phyloP scores from a whole-genome alignment of 2,113 vertebrate genomes.

The Opisthocomus hoazin region DNA sequence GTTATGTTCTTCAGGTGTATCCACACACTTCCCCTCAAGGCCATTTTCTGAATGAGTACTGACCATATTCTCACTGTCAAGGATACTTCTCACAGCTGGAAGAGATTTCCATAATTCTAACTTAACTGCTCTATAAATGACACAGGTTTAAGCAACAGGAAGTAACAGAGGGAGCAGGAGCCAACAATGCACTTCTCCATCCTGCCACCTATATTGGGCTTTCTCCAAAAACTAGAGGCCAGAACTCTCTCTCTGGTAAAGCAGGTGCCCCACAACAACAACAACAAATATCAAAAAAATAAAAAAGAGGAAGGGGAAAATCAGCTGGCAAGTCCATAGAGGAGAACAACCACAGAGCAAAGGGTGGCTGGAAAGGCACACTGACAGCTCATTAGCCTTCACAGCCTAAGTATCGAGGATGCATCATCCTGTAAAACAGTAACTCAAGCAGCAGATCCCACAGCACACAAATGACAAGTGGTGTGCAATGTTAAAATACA shows the following conservation, averaged over 20 bases:
- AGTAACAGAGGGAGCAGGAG: background rate
- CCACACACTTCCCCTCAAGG: slow-evolving; percentile 37
- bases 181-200: background rate
- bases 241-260: background rate
- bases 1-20: slow-evolving; percentile 60
- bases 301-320: background rate
- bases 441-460: background rate
- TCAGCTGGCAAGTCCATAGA: background rate
- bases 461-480: background rate
- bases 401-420: background rate
- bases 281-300: too few relatives aligned
- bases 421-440: background rate
- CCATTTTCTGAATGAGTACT: slow-evolving; percentile 65
- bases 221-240: background rate
- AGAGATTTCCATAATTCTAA: background rate
- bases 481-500: background rate
- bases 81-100: slow-evolving; percentile 77
- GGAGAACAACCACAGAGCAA: background rate
- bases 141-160: background rate
- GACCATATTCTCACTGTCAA: slow-evolving; percentile 73
- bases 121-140: background rate
- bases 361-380: background rate
- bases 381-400: background rate
- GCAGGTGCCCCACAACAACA: background rate
- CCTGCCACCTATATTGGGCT: background rate